Evolutionary conservation across 2,888 invertebrate species (phyloP), one percentile per base, ranked within the genome.

Genomic region (Stenchaetothrips biformis): DNA sequence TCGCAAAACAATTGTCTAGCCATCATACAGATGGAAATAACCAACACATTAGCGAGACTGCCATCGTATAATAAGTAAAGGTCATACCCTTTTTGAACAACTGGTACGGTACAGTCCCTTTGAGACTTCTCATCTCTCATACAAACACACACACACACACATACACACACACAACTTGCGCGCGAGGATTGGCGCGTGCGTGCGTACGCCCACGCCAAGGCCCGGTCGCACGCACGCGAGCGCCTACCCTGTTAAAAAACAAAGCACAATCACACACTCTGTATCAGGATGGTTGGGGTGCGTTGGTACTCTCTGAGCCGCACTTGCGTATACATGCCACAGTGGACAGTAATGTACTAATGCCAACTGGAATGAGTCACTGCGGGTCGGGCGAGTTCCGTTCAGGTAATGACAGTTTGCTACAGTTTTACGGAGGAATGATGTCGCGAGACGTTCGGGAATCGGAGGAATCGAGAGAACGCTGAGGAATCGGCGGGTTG

Each of bases 21-120:
- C 79, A 81, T 79, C 81, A 74, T 77, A 78, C 67, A 81, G 77
- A 78, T 79, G 81, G 59, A 79, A 79, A 78, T 11, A 79, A 78
- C 78, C 78, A 37, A 79, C 48, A 49, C 79, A 48, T 79, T 79
- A 79, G 49, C 49, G 79, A 49, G 49, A 79, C 74, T 74, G 21
- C 67, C 8, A 21, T 74, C 67, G 67, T 74, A 74, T 74, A 74
- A 53, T 74, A n/a, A 74, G 67, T 74, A 74, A 18, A 13, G 53
- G 53, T 18, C 53, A 74, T 74, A 74, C 67, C 25, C 67, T 7
- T 74, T 74, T 74, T 74, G 67, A 74, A 74, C 25, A 74, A 21
- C 67, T 74, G 67, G 67, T 18, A 53, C 53, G 53, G 53, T 53
- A 18, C 53, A 53, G 53, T 53, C 53, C 53, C 18, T 53, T 13